Evolutionary conservation across 2,888 invertebrate species (phyloP).

Genomic region (Maniola hyperantus): DNA sequence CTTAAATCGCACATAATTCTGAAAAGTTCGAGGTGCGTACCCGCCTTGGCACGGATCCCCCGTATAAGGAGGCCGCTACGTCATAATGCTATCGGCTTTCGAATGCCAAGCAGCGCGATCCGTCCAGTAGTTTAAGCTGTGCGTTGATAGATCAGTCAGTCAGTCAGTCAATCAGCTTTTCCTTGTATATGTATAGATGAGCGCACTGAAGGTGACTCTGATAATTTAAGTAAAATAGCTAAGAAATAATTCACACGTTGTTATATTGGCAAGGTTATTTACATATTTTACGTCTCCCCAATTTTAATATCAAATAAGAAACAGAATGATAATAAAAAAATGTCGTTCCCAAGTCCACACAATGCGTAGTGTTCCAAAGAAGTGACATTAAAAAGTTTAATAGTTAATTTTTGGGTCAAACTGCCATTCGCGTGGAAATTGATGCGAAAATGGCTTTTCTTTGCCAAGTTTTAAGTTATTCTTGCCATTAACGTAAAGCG

Average conservation of each 20-base stretch:
- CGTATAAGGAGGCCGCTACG: too few relatives aligned
- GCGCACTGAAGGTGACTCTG: too few relatives aligned
- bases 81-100: too few relatives aligned
- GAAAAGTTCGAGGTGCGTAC: too few relatives aligned
- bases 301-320: constrained; percentile 18
- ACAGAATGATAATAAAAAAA: constrained; percentile 19
- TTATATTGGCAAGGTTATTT: not conserved
- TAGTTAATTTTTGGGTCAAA: constrained; percentile 71
- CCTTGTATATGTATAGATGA: too few relatives aligned
- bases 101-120: too few relatives aligned
- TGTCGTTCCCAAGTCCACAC: constrained; percentile 39
- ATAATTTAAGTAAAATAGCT: too few relatives aligned
- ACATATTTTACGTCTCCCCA: not conserved
- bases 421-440: constrained; percentile 65
- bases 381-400: constrained; percentile 73
- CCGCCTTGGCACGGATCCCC: too few relatives aligned
- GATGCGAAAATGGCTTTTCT: constrained; percentile 69
- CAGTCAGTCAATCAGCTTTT: too few relatives aligned
- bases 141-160: too few relatives aligned
- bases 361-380: constrained; percentile 43
- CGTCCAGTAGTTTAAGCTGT: too few relatives aligned
- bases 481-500: constrained; percentile 34
- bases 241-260: not conserved
- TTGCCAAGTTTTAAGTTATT: constrained; percentile 45
- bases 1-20: too few relatives aligned